Evolutionary conservation across 2,888 invertebrate species (phyloP), one percentile per base, ranked within the genome.

Genomic region (Piscicola geometra): DNA sequence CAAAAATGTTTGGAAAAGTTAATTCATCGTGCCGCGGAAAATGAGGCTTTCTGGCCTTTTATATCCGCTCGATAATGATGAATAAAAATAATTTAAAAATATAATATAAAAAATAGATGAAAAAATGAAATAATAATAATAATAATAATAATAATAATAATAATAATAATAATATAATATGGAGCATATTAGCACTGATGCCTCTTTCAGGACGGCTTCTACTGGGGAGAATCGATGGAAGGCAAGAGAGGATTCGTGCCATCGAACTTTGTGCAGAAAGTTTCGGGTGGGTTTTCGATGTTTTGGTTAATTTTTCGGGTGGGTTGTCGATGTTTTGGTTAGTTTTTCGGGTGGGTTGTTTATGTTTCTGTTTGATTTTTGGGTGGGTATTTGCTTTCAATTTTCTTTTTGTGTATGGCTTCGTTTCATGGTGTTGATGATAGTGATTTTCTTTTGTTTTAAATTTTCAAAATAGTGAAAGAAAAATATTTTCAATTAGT

Each of bases 161-260:
- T 18, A 25, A 66, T 66, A 25, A 18, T 18, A 25, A 25, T 66
- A 66, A 66, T 15, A 66, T 25, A 66, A 15, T 21, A 66, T 21
- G 18, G 66, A 15, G 12, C 12, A 15, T 15, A 28, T 28, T 15
- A 66, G n/a, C n/a, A n/a, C n/a, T n/a, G n/a, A n/a, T n/a, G n/a
- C n/a, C n/a, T n/a, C 36, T 30, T 35, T 25, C 71, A 77, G 83
- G 94, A 93, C 85, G 92, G 94, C 12, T 97, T 96, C 87, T 90
- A 93, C 82, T 95, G 96, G 84, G 97, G 96, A 0, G 98, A 98
- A 86, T 89, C 94, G 64, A 88, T 97, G 80, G 95, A 96, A 84
- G 97, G 97, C 3, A 89, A 94, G 78, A 89, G 94, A 78, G 97
- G 98, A 71, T 89, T 97, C 75, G 95, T 98, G 77, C 98, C 98